Evolutionary conservation across 2,113 vertebrate genomes (phyloP).

Genomic region (Miniopterus natalensis): DNA sequence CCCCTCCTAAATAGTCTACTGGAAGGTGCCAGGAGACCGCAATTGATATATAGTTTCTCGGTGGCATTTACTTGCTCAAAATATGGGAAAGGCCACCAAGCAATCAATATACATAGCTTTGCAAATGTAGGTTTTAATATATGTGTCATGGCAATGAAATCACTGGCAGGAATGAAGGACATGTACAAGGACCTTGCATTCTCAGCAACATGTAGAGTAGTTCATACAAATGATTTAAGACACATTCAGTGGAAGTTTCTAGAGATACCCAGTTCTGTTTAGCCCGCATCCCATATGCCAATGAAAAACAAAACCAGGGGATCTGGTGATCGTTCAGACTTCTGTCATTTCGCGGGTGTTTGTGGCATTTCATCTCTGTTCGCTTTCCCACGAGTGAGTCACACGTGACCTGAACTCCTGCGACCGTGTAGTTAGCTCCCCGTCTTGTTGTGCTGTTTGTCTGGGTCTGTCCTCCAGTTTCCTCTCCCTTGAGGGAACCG

Average conservation of each 20-base stretch:
- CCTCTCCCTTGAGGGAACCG: neutral
- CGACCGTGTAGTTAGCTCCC: neutral
- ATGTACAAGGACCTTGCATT: neutral
- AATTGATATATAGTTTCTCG: neutral
- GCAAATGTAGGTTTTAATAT: conserved; percentile 31
- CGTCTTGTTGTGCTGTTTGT: neutral
- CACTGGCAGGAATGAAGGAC: neutral
- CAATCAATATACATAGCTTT: neutral
- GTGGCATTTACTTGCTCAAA: conserved; percentile 29
- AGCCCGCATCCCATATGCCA: neutral
- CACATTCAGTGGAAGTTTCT: neutral
- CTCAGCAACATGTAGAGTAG: neutral
- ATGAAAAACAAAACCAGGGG: conserved; percentile 49
- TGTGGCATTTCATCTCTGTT: conserved; percentile 47
- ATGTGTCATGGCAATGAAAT: conserved; percentile 21
- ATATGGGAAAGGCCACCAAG: neutral
- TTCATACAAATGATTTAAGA: neutral
- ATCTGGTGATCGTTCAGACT: neutral
- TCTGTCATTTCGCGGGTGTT: conserved; percentile 54
- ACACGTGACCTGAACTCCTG: neutral
- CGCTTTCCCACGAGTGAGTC: conserved; percentile 35
- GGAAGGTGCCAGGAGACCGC: neutral
- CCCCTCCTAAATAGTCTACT: neutral
- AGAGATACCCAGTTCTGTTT: neutral
- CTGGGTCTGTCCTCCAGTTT: neutral